Evolutionary conservation across 2,113 vertebrate genomes (phyloP), one percentile per base, ranked within the genome.

Genomic region (Plotosus lineatus): DNA sequence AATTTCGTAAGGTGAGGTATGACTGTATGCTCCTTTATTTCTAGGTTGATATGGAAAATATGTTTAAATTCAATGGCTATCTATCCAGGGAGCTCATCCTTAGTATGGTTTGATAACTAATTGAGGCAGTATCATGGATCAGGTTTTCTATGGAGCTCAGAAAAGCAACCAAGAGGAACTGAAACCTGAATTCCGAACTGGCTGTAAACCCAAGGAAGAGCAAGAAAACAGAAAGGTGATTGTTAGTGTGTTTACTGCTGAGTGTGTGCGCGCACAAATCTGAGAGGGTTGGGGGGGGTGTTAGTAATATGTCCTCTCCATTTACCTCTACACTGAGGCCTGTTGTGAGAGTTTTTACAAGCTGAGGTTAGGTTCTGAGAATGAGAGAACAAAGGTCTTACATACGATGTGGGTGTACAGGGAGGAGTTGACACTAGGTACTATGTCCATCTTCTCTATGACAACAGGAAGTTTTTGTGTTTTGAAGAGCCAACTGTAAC

Each of bases 401-500:
- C 33, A 61, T 31, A 65, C 11, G n/a, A 21, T 28, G 21, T 60
- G 63, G 66, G 28, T 77, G 63, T 75, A 55, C 36, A 63, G 17
- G 68, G 40, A 33, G 42, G 63, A 69, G 71, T 50, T 55, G 36
- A 65, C 36, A 14, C 21, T 33, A 69, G 56, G 83, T 79, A 75
- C 28, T 82, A 85, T 69, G 21, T 85, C n/a, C 42, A 42, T 48
- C 48, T 63, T 61, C 77, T 79, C 58, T 23, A 69, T 40, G 28
- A 6, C 26, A n/a, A 56, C 80, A 36, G 19, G 65, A 77, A 40
- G 80, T 86, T 79, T 82, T 42, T 71, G 46, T 73, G n/a, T 87
- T 80, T 75, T 82, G 60, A 82, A 75, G 75, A 66, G 2, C 48
- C 75, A 77, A 79, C 81, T 81, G 86, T 86, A 81, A 86, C 72